Percentiles rank a stretch among this genome's conserved stretches.
Evolutionary conservation across 1,140 invertebrate genomes (phyloP).

Genomic region (Ganaspis sp.): DNA sequence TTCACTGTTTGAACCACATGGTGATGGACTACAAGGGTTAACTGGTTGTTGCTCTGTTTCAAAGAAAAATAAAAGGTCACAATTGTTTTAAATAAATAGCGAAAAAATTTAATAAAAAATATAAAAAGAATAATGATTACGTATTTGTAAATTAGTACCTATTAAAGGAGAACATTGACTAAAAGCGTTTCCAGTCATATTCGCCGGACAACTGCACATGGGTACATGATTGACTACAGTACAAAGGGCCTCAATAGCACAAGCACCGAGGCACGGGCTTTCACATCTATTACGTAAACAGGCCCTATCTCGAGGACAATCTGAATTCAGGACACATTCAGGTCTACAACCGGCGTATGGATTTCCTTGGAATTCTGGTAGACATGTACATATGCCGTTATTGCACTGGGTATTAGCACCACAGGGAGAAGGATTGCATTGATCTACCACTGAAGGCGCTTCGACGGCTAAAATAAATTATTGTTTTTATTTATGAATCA

Average conservation of each 20-base stretch:
- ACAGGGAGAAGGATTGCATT: constrained; percentile 81
- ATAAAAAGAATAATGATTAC: constrained; percentile 38
- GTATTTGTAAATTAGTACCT: constrained; percentile 50
- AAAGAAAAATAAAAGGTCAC: constrained; percentile 45
- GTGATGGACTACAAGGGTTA: constrained; percentile 80
- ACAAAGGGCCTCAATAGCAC: constrained; percentile 85
- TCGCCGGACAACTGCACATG: constrained; percentile 82
- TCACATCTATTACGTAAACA: constrained; percentile 84
- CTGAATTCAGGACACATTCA: constrained; percentile 84
- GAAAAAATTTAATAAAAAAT: too few relatives aligned
- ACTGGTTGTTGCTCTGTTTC: constrained; percentile 58
- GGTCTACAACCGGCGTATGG: constrained; percentile 80
- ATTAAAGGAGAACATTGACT: constrained; percentile 75
- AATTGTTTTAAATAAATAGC: not conserved
- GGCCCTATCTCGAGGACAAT: constrained; percentile 83
- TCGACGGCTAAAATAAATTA: constrained; percentile 59
- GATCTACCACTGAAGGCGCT: constrained; percentile 70
- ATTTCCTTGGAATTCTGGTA: constrained; percentile 81
- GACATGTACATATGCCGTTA: constrained; percentile 80
- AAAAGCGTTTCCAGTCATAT: constrained; percentile 84
- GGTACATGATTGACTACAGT: constrained; percentile 85
- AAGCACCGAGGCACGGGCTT: constrained; percentile 83
- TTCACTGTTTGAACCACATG: constrained; percentile 82
- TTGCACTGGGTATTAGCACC: constrained; percentile 80
- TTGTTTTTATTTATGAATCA: constrained; percentile 31